These are phyloP conservation scores for Todus mexicanus DNA, from an alignment of 2,797 vertebrate species.

Conservation along the genomic window DNA sequence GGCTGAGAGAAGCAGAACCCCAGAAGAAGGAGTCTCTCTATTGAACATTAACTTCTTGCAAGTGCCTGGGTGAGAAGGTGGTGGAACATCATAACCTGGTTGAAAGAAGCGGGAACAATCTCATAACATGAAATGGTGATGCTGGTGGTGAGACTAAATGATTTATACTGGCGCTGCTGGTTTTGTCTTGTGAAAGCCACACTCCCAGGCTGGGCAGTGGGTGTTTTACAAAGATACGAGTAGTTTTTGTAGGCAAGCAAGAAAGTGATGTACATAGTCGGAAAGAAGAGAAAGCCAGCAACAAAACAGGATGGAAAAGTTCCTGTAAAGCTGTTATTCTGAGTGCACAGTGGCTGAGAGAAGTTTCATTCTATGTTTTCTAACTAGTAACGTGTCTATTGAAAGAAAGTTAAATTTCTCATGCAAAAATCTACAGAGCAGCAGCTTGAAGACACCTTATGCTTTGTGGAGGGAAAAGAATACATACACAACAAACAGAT, in stretches of 20 bases:
- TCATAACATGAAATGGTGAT: neutral
- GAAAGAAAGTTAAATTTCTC: neutral
- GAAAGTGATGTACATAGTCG: neutral
- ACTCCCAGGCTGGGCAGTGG: neutral
- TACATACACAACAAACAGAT: too few relatives aligned
- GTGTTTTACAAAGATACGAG: neutral
- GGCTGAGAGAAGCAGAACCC: neutral
- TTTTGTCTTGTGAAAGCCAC: neutral
- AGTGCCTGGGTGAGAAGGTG: neutral
- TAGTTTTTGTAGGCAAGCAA: neutral
- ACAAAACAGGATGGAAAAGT: neutral
- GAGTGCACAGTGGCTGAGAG: neutral
- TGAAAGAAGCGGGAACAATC: neutral
- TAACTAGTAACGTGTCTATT: neutral
- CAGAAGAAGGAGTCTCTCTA: neutral
- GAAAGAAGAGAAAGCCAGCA: neutral
- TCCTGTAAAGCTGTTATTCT: neutral
- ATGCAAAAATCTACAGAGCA: neutral
- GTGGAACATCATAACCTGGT: neutral
- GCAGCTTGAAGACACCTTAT: neutral
- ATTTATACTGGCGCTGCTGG: neutral
- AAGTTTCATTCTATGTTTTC: neutral
- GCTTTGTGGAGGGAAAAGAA: neutral
- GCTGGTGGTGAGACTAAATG: neutral
- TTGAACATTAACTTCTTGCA: neutral